Evolutionary conservation across 37 sponge, comb jelly and placozoan genomes (phyloP).

Genomic region (Agelas oroides): DNA sequence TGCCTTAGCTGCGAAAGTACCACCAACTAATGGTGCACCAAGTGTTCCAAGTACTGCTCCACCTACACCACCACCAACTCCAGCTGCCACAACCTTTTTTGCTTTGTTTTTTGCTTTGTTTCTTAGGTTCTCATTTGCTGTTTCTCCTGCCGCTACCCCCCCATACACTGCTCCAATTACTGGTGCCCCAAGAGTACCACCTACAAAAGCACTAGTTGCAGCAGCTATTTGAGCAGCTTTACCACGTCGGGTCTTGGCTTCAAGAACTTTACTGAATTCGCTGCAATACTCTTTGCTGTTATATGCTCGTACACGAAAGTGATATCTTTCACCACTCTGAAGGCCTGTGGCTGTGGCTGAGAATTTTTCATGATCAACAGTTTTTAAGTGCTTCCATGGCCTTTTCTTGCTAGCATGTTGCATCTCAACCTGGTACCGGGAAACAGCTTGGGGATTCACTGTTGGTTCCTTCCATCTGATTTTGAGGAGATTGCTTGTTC

Average conservation of each 20-base stretch:
- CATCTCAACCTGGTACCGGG: neutral
- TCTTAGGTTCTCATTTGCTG: neutral
- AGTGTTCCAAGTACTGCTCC: neutral
- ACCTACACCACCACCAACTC: neutral
- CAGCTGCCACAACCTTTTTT: neutral
- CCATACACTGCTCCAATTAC: neutral
- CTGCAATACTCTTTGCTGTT: neutral
- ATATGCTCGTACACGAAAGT: neutral
- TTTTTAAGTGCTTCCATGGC: neutral
- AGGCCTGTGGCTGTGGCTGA: neutral
- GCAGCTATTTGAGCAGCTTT: neutral
- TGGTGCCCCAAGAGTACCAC: neutral
- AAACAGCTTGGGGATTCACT: neutral
- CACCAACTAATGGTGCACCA: neutral
- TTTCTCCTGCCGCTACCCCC: neutral
- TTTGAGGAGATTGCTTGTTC: neutral
- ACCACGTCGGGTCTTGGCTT: neutral
- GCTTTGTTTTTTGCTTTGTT: neutral
- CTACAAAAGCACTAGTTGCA: neutral
- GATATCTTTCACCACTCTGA: neutral
- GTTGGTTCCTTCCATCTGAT: neutral
- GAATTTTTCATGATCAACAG: no score
- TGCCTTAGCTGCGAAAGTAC: neutral
- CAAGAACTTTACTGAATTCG: neutral
- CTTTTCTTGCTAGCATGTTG: neutral